These are phyloP conservation scores for rat (Rattus norvegicus) DNA, from an alignment of 2,113 vertebrate genomes.

Conservation along the genomic window DNA sequence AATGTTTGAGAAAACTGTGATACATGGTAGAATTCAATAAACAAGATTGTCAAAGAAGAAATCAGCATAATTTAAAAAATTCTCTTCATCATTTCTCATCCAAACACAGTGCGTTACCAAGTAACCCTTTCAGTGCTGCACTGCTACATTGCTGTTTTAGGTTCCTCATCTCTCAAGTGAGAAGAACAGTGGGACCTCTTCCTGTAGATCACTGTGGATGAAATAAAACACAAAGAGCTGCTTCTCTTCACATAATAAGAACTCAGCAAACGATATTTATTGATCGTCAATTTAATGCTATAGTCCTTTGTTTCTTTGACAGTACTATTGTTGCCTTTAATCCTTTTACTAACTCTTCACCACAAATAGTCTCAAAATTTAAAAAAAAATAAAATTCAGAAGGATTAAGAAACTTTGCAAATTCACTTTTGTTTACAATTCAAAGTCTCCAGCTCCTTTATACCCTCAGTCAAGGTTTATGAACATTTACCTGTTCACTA, in stretches of 20 bases:
- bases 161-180: background rate
- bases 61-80: background rate
- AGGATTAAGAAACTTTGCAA: background rate
- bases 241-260: background rate
- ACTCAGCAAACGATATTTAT: background rate
- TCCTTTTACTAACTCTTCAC: background rate
- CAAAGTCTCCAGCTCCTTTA: background rate
- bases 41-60: background rate
- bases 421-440: background rate
- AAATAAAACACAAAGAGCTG: background rate
- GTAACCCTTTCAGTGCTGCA: background rate
- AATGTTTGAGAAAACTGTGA: background rate
- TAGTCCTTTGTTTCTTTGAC: background rate
- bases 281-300: background rate
- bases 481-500: background rate
- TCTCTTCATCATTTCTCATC: background rate
- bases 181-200: background rate
- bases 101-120: background rate
- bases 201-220: background rate
- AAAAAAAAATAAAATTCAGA: background rate
- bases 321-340: background rate
- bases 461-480: background rate
- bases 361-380: background rate
- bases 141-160: background rate
- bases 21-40: background rate